Percentiles rank a stretch among this genome's conserved stretches.
Evolutionary conservation across 2,113 vertebrate genomes (phyloP).

Genomic region (Pseudorectes ferrugineus): DNA sequence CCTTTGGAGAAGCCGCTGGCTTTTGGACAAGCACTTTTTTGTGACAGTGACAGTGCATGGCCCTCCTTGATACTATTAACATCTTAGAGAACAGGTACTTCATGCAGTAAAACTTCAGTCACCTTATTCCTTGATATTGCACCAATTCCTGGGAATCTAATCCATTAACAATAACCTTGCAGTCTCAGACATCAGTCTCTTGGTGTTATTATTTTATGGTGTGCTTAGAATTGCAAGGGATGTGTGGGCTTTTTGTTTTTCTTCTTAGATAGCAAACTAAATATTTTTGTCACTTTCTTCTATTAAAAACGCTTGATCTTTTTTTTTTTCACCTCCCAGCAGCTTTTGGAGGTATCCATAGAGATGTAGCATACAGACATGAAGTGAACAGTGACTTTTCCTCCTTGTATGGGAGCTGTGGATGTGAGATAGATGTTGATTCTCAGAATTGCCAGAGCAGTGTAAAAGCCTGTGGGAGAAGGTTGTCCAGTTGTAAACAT

Average conservation of each 20-base stretch:
- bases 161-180: background rate
- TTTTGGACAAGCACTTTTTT: background rate
- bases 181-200: background rate
- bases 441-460: background rate
- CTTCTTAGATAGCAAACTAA: background rate
- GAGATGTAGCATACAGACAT: background rate
- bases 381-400: background rate
- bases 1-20: background rate
- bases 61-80: background rate
- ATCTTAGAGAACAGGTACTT: background rate
- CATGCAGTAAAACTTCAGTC: background rate
- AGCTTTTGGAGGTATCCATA: background rate
- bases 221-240: background rate
- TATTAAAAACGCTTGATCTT: background rate
- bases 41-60: too few relatives aligned
- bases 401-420: background rate
- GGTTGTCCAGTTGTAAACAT: background rate
- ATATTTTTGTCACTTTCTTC: background rate
- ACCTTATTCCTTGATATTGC: background rate
- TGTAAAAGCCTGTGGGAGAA: background rate
- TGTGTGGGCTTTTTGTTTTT: fast-evolving
- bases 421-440: background rate
- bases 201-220: background rate
- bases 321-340: background rate
- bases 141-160: background rate